Conservation (phyloP, 2,113 vertebrate genomes). For the Gavia stellata region DNA sequence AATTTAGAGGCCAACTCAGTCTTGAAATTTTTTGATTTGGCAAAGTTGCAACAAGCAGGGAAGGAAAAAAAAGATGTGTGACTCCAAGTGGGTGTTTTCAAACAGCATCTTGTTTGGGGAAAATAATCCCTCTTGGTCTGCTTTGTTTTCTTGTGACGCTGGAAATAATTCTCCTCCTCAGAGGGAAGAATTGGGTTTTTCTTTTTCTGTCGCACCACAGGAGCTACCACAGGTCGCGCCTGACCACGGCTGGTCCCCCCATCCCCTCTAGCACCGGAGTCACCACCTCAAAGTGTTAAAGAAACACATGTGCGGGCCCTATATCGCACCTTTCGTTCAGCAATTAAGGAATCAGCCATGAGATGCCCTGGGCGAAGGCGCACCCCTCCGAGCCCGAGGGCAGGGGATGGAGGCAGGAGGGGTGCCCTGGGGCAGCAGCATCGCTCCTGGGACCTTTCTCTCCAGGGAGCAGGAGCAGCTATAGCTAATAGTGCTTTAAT, state of each 20-base stretch:
- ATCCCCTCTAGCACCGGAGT: not conserved
- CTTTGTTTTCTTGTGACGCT: not conserved
- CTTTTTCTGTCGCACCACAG: not conserved
- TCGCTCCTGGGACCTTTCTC: not conserved
- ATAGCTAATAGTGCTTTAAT: not conserved
- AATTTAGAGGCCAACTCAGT: not conserved
- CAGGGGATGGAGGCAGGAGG: not conserved
- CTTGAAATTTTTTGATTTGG: not conserved
- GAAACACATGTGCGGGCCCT: not conserved
- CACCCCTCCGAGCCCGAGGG: not conserved
- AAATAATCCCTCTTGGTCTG: slow-evolving; percentile 16
- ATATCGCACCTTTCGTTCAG: not conserved
- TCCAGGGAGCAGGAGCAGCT: not conserved
- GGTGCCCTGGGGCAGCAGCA: not conserved
- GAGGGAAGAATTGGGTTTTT: not conserved
- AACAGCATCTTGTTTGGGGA: slow-evolving; percentile 36
- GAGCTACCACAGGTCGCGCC: not conserved
- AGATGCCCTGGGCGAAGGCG: not conserved
- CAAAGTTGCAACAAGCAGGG: not conserved
- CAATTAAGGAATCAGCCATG: not conserved
- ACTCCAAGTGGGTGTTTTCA: slow-evolving; percentile 44
- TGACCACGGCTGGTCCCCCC: not conserved
- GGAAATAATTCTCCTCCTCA: not conserved
- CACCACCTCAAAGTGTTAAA: not conserved
- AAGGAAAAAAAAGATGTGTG: not conserved